These are phyloP conservation scores for Drosophila ezoana DNA, from an alignment of 2,888 invertebrate species.

Conservation along the genomic window DNA sequence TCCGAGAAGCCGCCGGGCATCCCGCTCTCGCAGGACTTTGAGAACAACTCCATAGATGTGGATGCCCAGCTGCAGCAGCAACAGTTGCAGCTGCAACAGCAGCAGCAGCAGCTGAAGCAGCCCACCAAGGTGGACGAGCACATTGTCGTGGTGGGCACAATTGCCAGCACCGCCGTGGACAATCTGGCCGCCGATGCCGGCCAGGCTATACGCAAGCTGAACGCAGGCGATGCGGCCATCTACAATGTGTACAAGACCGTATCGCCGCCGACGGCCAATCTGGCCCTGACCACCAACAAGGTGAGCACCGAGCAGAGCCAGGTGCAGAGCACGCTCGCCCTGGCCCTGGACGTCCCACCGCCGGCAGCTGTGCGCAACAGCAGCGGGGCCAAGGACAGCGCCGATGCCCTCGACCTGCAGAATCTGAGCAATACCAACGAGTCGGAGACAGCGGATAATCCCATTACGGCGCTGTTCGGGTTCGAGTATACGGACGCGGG, in stretches of 20 bases:
- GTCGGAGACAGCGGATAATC: slow-evolving; percentile 82
- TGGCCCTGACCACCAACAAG: slow-evolving; percentile 76
- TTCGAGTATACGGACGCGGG: slow-evolving; percentile 67
- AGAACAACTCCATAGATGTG: slow-evolving; percentile 84
- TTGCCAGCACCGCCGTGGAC: slow-evolving; percentile 65
- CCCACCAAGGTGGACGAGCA: slow-evolving; percentile 64
- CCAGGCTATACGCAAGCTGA: slow-evolving; percentile 64
- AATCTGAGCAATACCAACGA: slow-evolving; percentile 82
- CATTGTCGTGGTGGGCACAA: slow-evolving; percentile 63
- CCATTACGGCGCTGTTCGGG: slow-evolving; percentile 69
- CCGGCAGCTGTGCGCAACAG: slow-evolving; percentile 68
- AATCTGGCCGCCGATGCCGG: slow-evolving; percentile 63
- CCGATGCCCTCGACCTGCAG: slow-evolving; percentile 80
- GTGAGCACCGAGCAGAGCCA: slow-evolving; percentile 67
- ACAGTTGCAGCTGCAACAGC: slow-evolving; percentile 31
- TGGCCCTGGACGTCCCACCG: slow-evolving; percentile 70
- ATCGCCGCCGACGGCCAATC: slow-evolving; percentile 76
- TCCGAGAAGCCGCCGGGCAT: slow-evolving; percentile 80
- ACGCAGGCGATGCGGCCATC: slow-evolving; percentile 74
- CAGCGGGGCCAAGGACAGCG: slow-evolving; percentile 68
- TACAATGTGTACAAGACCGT: slow-evolving; percentile 79
- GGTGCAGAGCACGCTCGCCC: slow-evolving; percentile 45
- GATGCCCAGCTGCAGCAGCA: slow-evolving; percentile 69
- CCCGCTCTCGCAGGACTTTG: slow-evolving; percentile 82
- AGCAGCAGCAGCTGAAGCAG: slow-evolving; percentile 41